Base-by-base conservation (phyloP, 2,113 vertebrate genomes). In the Sinocyclocheilus anshuiensis region DNA sequence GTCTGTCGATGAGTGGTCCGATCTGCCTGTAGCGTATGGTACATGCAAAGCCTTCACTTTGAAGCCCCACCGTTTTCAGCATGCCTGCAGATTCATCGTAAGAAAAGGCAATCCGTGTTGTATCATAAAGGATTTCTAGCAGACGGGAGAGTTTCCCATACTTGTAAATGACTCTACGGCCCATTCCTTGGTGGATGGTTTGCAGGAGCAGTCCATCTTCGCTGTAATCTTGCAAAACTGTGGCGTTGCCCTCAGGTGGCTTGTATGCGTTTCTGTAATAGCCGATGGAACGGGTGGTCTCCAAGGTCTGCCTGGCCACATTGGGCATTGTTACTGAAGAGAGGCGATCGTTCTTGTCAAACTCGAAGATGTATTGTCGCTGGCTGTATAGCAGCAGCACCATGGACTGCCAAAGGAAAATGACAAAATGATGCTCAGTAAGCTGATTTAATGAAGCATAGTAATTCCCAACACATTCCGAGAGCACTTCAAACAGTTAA, bases 321-420 rank as follows among this genome's bases (percentile, higher is more conserved):
- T 98, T 99, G 90, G 98, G 98, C 98, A 99, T 99, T 1, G 98
- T 99, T 90, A 99, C 98, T 0, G 98, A 99, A 1, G 96, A 97
- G 3, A 99, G 94, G 0, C 96, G 95, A 89, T 99, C 96, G 0
- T 98, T 99, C 93, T 97, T 98, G 91, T 99, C 98, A 50, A 99
- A 99, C 90, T 99, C 97, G 59, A 99, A 99, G 94, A 99, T 99
- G 83, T 99, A 99, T 87, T 99, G 98, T 81, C 98, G 94, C 92
- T 99, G 98, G 93, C 98, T 99, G 91, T 97, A 97, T 48, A 99
- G 98, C 4, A 99, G 96, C 72, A 99, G 93, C 61, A 99, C 97
- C 97, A 98, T 98, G 84, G 98, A 99, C 98, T 99, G 92, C 42
- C 89, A 82, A 91, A 90, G 89, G 36, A 89, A 87, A 84, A 87